Evolutionary conservation across 2,113 vertebrate species (phyloP), one percentile per base, ranked within the genome.

Genomic region (Crotalus horridus): DNA sequence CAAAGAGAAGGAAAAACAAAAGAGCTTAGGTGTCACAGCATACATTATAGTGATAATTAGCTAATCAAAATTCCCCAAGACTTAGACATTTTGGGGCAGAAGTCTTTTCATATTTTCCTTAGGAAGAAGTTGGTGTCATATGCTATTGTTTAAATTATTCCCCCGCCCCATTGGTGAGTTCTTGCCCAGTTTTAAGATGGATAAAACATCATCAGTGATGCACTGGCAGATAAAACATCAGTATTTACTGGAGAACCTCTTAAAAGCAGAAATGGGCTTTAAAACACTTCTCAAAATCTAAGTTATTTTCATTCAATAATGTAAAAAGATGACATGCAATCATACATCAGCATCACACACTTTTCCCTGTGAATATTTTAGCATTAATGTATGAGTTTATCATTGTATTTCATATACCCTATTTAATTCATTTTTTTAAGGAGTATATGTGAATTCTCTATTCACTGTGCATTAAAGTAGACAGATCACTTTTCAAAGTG

Each of bases 181-280:
- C 17, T 33, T 43, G 43, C 13, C 74, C 6, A 54, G 51, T 87
- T 87, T 53, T 54, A 51, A 29, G 43, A 54, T 8, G 6, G 46
- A 51, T 48, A 87, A 87, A 46, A n/a, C 39, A 29, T 46, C 26
- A 56, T 85, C 20, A 81, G 24, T 56, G 85, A 51, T 29, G 4
- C 85, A 29, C 33, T 81, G 74, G 33, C 7, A 81, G 33, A 81
- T 43, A 43, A 81, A 81, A 43, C 74, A 81, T 43, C 3, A 1
- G 33, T 54, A 64, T 43, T 10, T 3, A 6, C 7, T 23, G 46
- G 9, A 33, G 55, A 26, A 0, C 11, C 24, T 53, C 89, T 90
- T 29, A 21, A 0, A 0, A 6, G 81, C 8, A 0, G 10, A 13
- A 24, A 6, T 1, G 90, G 90, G 0, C 87, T 43, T 0, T 2